phyloP scores from a whole-genome alignment of 2,797 vertebrate species.

The Brachyrhaphis roseni region DNA sequence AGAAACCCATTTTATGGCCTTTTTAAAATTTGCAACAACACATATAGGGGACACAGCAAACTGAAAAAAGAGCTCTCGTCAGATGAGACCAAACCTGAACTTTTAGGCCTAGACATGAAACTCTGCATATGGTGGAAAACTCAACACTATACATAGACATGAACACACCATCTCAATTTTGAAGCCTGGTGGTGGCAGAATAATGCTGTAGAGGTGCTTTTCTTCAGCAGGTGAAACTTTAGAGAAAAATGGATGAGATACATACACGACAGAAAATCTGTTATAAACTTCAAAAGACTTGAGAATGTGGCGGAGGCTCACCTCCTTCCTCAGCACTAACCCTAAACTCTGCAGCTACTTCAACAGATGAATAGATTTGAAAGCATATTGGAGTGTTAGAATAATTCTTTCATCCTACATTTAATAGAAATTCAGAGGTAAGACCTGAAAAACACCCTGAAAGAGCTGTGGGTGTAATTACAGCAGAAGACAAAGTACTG shows the following conservation, averaged over 20 bases:
- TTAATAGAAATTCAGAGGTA: background rate
- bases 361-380: background rate
- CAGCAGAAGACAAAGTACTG: background rate
- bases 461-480: background rate
- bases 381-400: background rate
- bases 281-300: background rate
- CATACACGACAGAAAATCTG: background rate
- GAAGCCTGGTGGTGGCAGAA: background rate
- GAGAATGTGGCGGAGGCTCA: background rate
- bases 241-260: background rate
- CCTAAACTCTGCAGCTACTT: background rate
- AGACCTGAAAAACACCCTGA: background rate
- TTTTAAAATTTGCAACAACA: background rate
- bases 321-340: background rate
- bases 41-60: background rate
- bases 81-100: background rate
- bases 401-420: background rate
- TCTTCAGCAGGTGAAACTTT: background rate
- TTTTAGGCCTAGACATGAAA: background rate
- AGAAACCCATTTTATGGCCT: background rate
- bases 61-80: background rate
- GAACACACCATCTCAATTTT: background rate
- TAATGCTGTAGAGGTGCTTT: background rate
- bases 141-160: background rate
- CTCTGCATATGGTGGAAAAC: background rate